These are phyloP conservation scores for Matsumyia berberina DNA, from an alignment of 2,888 invertebrate species.

Conservation along the genomic window DNA sequence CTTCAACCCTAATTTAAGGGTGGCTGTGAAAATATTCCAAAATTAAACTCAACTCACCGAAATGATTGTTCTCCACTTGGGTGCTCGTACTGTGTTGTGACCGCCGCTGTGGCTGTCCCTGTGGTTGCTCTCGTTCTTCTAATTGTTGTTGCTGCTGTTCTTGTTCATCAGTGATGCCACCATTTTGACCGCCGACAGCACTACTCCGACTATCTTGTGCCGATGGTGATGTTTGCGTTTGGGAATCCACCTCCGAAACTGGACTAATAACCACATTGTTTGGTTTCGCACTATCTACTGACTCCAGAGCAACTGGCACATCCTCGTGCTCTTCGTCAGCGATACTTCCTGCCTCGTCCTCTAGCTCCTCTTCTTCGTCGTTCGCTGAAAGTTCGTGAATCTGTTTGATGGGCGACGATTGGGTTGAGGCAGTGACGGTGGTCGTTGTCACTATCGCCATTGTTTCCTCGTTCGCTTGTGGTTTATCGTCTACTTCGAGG, in stretches of 20 bases:
- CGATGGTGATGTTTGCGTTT: constrained; percentile 81
- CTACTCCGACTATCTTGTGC: constrained; percentile 63
- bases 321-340: constrained; percentile 49
- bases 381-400: constrained; percentile 6
- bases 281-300: constrained; percentile 73
- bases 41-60: constrained; percentile 86
- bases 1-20: neutral
- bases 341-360: constrained; percentile 67
- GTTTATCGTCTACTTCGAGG: constrained; percentile 40
- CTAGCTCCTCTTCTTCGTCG: constrained; percentile 43
- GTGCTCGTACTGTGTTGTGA: constrained; percentile 92
- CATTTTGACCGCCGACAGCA: constrained; percentile 41
- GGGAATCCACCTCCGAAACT: constrained; percentile 80
- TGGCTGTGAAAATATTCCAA: neutral
- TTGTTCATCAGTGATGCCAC: constrained; percentile 54
- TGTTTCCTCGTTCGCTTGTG: constrained; percentile 32
- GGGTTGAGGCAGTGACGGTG: constrained; percentile 42
- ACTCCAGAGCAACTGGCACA: constrained; percentile 34
- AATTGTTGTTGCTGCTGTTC: constrained; percentile 78
- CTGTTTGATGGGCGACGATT: constrained; percentile 62
- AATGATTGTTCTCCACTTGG: constrained; percentile 93
- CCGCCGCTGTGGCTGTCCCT: constrained; percentile 85
- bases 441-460: constrained; percentile 4
- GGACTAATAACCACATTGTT: constrained; percentile 68
- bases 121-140: constrained; percentile 70